Conservation (phyloP, 2,113 vertebrate genomes). For the Apteryx mantelli region DNA sequence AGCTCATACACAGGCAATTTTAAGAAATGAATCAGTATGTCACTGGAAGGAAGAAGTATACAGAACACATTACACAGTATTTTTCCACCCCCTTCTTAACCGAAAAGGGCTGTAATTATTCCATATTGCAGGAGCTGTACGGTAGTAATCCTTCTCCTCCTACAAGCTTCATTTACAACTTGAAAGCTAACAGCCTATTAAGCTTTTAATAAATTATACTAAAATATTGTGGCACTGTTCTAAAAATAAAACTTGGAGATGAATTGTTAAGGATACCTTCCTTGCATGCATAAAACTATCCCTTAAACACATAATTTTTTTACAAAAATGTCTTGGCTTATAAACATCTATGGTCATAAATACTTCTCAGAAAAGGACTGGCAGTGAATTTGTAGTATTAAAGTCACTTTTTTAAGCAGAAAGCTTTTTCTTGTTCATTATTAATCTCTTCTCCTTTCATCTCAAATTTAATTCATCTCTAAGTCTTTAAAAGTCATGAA, state of each 20-base stretch:
- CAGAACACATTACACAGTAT: neutral
- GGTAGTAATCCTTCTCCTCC: constrained; percentile 61
- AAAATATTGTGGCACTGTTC: constrained; percentile 58
- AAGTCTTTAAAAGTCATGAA: constrained; percentile 49
- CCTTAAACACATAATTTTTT: neutral
- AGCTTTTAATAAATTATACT: constrained; percentile 63
- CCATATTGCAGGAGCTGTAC: neutral
- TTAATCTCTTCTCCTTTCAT: constrained; percentile 54
- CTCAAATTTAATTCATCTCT: constrained; percentile 48
- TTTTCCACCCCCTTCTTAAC: constrained; percentile 27
- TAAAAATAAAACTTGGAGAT: constrained; percentile 46
- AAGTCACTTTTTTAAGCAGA: neutral
- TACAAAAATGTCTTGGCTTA: neutral
- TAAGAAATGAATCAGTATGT: neutral
- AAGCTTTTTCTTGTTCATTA: constrained; percentile 20
- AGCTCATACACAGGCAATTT: neutral
- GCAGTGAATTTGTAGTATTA: neutral
- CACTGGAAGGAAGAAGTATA: neutral
- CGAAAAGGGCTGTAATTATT: constrained; percentile 45
- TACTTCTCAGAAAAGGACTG: neutral
- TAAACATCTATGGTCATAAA: constrained; percentile 35
- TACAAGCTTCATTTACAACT: constrained; percentile 58
- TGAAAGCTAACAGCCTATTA: constrained; percentile 58
- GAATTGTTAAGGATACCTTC: neutral
- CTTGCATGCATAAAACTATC: neutral